Conservation (phyloP, 2,113 vertebrate species). For the Pontoporia blainvillei region DNA sequence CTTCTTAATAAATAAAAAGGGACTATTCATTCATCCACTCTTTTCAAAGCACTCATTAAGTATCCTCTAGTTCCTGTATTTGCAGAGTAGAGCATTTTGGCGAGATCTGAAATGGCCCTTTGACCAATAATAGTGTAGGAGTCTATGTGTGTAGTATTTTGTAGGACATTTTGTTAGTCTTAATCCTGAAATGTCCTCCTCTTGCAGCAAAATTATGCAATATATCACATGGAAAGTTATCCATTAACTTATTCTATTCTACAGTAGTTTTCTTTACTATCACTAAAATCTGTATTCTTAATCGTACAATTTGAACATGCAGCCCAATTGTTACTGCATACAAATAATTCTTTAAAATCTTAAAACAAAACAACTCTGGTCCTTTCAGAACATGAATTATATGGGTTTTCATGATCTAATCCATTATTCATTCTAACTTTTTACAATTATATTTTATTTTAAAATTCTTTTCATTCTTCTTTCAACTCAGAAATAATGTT, state of each 20-base stretch:
- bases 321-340: neutral
- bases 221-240: neutral
- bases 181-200: neutral
- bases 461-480: slow-evolving; percentile 26
- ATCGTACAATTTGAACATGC: neutral
- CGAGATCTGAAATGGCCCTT: neutral
- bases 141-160: neutral
- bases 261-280: neutral
- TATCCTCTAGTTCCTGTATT: neutral
- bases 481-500: neutral
- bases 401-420: neutral
- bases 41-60: neutral
- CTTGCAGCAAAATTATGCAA: neutral
- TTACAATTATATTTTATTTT: neutral
- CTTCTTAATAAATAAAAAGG: neutral
- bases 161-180: neutral
- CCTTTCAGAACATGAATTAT: neutral
- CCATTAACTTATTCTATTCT: neutral
- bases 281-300: neutral
- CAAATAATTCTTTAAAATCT: slow-evolving; percentile 1
- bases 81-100: neutral
- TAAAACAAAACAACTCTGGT: neutral
- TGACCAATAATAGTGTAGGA: neutral
- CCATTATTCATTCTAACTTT: neutral
- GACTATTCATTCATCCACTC: neutral